Percentiles rank a stretch among this genome's conserved stretches.
Evolutionary conservation across 2,797 vertebrate genomes (phyloP).

Genomic region (Atherinosoma microstoma): DNA sequence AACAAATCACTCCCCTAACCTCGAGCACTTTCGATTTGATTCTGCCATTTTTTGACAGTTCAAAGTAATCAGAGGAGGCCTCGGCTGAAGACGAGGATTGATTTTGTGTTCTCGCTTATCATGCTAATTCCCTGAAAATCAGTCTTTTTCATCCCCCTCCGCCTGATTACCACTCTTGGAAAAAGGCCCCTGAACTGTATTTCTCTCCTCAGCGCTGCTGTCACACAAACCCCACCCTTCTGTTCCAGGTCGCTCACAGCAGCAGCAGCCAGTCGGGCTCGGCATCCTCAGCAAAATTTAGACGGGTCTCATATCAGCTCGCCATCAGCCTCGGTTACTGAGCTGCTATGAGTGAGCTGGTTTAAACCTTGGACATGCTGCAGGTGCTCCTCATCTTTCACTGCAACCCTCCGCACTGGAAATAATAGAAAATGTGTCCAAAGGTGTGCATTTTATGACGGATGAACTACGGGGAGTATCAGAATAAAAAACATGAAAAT

Average conservation of each 20-base stretch:
- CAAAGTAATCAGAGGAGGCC: slow-evolving; percentile 99
- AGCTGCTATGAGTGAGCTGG: slow-evolving; percentile 10
- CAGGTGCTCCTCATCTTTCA: slow-evolving; percentile 6
- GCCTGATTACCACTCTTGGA: slow-evolving; percentile 99
- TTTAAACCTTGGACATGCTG: neutral
- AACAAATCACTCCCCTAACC: slow-evolving; percentile 99
- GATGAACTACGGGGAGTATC: too few relatives aligned
- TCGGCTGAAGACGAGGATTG: slow-evolving; percentile 98
- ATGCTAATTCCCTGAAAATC: slow-evolving; percentile 99
- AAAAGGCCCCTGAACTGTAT: slow-evolving; percentile 91
- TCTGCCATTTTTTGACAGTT: slow-evolving; percentile 99
- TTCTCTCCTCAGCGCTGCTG: slow-evolving; percentile 55
- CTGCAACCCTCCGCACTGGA: neutral
- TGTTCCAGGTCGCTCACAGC: slow-evolving; percentile 39
- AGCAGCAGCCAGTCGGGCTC: slow-evolving; percentile 14
- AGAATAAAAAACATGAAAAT: too few relatives aligned
- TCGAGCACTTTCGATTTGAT: slow-evolving; percentile 99
- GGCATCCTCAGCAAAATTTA: neutral
- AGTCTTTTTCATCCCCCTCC: slow-evolving; percentile 97
- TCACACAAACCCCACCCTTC: slow-evolving; percentile 58
- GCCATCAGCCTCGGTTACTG: slow-evolving; percentile 1
- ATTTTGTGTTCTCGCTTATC: slow-evolving; percentile 99
- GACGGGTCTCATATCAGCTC: slow-evolving; percentile 18
- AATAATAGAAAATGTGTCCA: neutral
- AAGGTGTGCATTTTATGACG: too few relatives aligned